phyloP scores from a whole-genome alignment of 30 jellyfish, hydroid and myxozoan genomes.

The Aurelia sp. region DNA sequence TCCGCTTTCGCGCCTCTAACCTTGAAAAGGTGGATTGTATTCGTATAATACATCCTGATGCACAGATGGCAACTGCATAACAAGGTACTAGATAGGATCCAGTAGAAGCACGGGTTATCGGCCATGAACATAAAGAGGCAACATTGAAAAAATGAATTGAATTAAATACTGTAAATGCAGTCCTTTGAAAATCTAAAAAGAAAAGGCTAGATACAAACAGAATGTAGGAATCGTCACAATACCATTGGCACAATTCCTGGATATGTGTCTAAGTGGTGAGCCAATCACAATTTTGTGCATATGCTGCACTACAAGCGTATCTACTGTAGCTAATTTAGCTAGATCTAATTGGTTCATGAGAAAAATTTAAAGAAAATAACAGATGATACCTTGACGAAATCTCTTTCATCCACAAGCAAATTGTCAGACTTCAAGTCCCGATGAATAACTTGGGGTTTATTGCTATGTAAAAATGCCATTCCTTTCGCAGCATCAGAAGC shows the following conservation, averaged over 20 bases:
- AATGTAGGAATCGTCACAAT: too few relatives aligned
- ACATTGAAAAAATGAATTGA: too few relatives aligned
- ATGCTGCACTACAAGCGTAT: too few relatives aligned
- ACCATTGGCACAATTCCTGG: too few relatives aligned
- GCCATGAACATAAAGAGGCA: neutral
- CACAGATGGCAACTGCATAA: neutral
- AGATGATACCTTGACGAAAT: constrained; percentile 61
- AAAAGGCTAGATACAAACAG: too few relatives aligned
- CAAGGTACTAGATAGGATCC: neutral
- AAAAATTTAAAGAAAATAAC: neutral
- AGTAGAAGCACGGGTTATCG: neutral
- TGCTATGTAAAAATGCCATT: constrained; percentile 58
- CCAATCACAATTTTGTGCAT: too few relatives aligned
- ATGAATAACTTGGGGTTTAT: constrained; percentile 60
- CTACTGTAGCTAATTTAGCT: too few relatives aligned
- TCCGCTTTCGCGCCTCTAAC: too few relatives aligned
- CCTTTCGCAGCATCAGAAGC: constrained; percentile 84
- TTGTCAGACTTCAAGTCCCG: constrained; percentile 79
- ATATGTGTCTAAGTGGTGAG: too few relatives aligned
- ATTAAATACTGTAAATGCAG: too few relatives aligned
- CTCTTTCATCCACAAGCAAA: constrained; percentile 72
- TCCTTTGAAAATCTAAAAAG: too few relatives aligned
- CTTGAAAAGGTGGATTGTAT: too few relatives aligned
- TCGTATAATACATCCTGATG: neutral
- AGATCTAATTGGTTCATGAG: neutral